Conservation (phyloP, 2,888 invertebrate genomes). For the Linnaemya tessellans region DNA sequence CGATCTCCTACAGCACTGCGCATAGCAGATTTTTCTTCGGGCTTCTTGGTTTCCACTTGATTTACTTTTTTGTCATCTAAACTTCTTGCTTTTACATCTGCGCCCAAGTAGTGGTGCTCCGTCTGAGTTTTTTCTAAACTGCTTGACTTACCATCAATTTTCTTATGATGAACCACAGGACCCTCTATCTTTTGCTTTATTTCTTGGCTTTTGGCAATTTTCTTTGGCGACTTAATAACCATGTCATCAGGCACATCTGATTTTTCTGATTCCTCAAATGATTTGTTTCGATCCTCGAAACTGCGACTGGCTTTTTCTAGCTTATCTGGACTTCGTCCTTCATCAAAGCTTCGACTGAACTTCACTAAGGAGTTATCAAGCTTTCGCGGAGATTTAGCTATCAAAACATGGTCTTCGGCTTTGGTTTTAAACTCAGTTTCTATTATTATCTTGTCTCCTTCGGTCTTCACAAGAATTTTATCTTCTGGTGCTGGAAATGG, state of each 20-base stretch:
- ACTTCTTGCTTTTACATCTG: conserved; percentile 88
- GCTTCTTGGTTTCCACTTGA: conserved; percentile 79
- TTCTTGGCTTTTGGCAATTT: conserved; percentile 86
- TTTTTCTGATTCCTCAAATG: conserved; percentile 86
- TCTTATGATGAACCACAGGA: conserved; percentile 86
- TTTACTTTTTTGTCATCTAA: conserved; percentile 85
- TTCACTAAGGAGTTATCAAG: conserved; percentile 86
- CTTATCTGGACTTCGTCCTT: conserved; percentile 85
- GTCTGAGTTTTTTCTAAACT: conserved; percentile 87
- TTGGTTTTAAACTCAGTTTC: conserved; percentile 90
- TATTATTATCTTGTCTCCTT: conserved; percentile 88
- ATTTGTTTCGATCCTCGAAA: conserved; percentile 87
- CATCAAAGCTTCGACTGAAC: conserved; percentile 87
- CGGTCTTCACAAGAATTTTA: conserved; percentile 88
- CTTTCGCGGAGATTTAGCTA: conserved; percentile 90
- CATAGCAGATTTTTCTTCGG: conserved; percentile 82
- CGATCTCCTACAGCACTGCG: conserved; percentile 80
- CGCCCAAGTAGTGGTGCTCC: conserved; percentile 85
- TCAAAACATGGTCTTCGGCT: conserved; percentile 90
- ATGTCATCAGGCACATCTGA: conserved; percentile 84
- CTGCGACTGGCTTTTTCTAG: conserved; percentile 86
- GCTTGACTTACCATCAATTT: conserved; percentile 86
- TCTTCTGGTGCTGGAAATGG: conserved; percentile 89
- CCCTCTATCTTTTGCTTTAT: conserved; percentile 87
- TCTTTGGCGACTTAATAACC: conserved; percentile 86